Evolutionary conservation across 2,797 vertebrate species (phyloP).

Genomic region (Orestias chungarensis): DNA sequence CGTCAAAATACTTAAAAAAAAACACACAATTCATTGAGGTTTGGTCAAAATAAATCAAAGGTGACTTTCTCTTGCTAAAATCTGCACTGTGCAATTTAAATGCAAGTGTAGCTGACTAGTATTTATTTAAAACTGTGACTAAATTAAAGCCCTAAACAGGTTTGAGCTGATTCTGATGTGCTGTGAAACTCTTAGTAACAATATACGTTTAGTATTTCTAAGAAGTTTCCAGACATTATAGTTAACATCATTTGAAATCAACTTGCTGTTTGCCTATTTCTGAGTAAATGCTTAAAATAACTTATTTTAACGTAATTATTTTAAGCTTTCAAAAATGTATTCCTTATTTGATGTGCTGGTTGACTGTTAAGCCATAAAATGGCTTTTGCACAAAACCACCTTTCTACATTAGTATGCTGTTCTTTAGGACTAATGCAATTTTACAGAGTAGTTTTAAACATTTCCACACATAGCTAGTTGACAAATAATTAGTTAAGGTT

Average conservation of each 20-base stretch:
- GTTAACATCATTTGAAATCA: not conserved
- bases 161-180: not conserved
- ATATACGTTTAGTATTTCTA: not conserved
- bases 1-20: not conserved
- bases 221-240: not conserved
- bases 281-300: not conserved
- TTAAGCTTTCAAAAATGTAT: not conserved
- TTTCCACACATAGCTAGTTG: not conserved
- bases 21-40: conserved; percentile 9
- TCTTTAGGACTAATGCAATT: not conserved
- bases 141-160: too few species aligned
- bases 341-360: not conserved
- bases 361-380: not conserved
- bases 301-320: not conserved
- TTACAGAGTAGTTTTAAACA: not conserved
- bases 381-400: not conserved
- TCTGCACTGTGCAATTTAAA: not conserved
- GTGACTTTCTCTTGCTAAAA: conserved; percentile 7
- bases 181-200: not conserved
- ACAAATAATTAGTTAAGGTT: not conserved
- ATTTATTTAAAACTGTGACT: not conserved
- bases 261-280: not conserved
- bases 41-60: conserved; percentile 24
- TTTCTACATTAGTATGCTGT: not conserved
- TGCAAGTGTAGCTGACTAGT: not conserved